Conservation (phyloP, 2,797 vertebrate species). For the Pipistrellus pygmaeus region DNA sequence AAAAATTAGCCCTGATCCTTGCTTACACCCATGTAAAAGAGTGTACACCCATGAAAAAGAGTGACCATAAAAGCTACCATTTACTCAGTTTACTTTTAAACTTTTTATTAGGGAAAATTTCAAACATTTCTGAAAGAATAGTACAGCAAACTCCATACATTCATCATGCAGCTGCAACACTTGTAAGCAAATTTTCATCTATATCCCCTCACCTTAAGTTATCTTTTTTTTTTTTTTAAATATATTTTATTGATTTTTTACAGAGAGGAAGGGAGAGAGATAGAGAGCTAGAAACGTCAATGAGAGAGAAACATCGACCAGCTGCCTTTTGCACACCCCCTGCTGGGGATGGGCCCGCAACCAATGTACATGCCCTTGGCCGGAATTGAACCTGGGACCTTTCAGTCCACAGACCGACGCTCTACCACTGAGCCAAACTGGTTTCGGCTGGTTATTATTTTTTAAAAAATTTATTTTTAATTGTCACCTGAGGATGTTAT, state of each 20-base stretch:
- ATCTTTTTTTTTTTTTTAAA: too few relatives aligned
- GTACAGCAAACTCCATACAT: neutral
- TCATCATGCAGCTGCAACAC: neutral
- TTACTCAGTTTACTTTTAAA: neutral
- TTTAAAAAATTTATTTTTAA: neutral
- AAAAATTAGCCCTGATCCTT: slow-evolving; percentile 17
- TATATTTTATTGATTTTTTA: too few relatives aligned
- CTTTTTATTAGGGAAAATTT: slow-evolving; percentile 41
- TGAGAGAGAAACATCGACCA: too few relatives aligned
- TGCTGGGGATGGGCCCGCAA: too few relatives aligned
- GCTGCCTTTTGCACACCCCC: too few relatives aligned
- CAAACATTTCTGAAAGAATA: slow-evolving; percentile 43
- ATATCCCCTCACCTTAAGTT: neutral
- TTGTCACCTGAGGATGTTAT: neutral
- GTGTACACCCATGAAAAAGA: neutral
- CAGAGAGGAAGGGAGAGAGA: too few relatives aligned
- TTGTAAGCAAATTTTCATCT: neutral
- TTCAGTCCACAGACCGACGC: too few relatives aligned
- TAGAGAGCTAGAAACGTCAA: too few relatives aligned
- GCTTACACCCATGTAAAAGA: neutral
- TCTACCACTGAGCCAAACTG: too few relatives aligned
- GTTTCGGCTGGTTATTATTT: too few relatives aligned
- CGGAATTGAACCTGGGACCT: too few relatives aligned
- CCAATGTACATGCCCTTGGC: too few relatives aligned
- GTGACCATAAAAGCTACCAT: neutral